Evolutionary conservation across 64 coral and sea anemone species (phyloP).

Genomic region (Porites lutea): DNA sequence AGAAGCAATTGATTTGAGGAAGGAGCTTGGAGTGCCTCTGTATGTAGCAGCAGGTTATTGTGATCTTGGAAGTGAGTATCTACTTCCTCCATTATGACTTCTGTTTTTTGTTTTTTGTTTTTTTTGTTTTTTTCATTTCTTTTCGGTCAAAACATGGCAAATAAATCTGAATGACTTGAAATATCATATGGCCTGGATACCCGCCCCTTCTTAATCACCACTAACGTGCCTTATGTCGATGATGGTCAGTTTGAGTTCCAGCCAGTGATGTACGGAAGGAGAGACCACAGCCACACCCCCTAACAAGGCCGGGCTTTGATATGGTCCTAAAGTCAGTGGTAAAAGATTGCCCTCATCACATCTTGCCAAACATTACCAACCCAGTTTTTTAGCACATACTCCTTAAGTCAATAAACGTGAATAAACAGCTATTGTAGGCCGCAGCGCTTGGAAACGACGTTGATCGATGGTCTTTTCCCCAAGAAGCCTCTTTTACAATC

Average conservation of each 20-base stretch:
- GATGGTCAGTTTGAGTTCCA: slow-evolving; percentile 62
- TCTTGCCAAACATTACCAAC: slow-evolving; percentile 11
- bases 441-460: too few species aligned
- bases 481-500: too few species aligned
- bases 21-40: neutral
- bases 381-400: too few species aligned
- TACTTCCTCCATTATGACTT: too few species aligned
- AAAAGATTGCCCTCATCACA: slow-evolving; percentile 49
- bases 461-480: too few species aligned
- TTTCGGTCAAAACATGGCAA: slow-evolving; percentile 39
- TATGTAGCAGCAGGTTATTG: slow-evolving; percentile 1
- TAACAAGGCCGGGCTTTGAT: slow-evolving; percentile 75
- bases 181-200: slow-evolving; percentile 25
- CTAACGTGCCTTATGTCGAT: slow-evolving; percentile 36
- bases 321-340: slow-evolving; percentile 47
- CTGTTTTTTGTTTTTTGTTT: slow-evolving; percentile 23
- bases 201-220: slow-evolving; percentile 4
- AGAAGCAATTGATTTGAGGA: neutral
- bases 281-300: slow-evolving; percentile 59
- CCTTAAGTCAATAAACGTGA: too few species aligned
- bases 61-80: slow-evolving; percentile 42
- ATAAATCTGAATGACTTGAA: neutral
- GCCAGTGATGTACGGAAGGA: slow-evolving; percentile 61
- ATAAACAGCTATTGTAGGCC: too few species aligned
- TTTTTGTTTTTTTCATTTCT: neutral